Evolutionary conservation across 2,113 vertebrate genomes (phyloP).

Genomic region (Notarius lentiginosus): DNA sequence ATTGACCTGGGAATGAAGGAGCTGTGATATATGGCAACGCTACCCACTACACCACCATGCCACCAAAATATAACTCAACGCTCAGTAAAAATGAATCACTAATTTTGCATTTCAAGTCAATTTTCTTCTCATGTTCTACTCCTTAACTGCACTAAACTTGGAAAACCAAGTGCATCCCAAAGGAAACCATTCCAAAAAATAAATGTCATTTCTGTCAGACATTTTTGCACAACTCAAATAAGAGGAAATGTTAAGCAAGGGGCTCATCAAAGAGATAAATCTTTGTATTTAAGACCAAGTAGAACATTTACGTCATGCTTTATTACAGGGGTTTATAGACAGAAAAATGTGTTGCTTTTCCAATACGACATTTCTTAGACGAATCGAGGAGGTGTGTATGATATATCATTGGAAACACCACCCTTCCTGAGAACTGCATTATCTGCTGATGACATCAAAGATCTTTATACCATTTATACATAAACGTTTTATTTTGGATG

Average conservation of each 20-base stretch:
- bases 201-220: neutral
- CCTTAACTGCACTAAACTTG: neutral
- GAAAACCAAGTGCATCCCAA: neutral
- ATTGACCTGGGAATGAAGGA: neutral
- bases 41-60: neutral
- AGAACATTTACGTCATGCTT: neutral
- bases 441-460: neutral
- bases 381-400: neutral
- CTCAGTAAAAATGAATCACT: neutral
- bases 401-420: neutral
- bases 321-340: too few species aligned
- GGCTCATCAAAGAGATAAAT: neutral
- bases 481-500: slow-evolving; percentile 17
- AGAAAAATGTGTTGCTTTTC: neutral
- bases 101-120: neutral
- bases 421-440: neutral
- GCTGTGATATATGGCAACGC: neutral
- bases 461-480: neutral
- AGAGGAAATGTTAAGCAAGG: neutral
- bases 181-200: neutral
- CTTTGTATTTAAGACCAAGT: neutral
- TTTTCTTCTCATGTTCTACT: neutral
- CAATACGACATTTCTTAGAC: neutral
- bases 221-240: neutral
- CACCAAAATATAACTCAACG: neutral